Base-by-base conservation (phyloP, 2,113 vertebrate species). In the Malurus melanocephalus region DNA sequence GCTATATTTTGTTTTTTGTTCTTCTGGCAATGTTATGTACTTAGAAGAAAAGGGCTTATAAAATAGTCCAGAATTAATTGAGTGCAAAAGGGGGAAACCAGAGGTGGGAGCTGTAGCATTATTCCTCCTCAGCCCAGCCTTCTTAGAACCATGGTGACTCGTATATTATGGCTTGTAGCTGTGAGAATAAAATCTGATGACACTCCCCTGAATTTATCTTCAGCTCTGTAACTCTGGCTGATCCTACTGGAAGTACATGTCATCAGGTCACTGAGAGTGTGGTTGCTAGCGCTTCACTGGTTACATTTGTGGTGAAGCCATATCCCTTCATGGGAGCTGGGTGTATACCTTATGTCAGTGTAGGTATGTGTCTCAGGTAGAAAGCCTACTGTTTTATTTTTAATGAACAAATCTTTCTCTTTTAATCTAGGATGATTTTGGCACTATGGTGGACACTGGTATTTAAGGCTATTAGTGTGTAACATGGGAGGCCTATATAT, bases 211-310 rank as follows among this genome's bases (percentile, higher is more conserved):
- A 30, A 48, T 45, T 22, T 16, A 3, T 40, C 24, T 56, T 71
- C 68, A 26, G 5, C 20, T 56, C 11, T 51, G 9, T 77, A 51
- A 33, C 42, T 52, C 40, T 53, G 53, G 22, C n/a, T 52, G 77
- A 45, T 72, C 24, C 61, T 86, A 2, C 45, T 61, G 10, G 42
- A 48, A 43, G 19, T 20, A n/a, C 1, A 1, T 7, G 32, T 33
- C 73, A 28, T 35, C 45, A 23, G 8, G 30, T 30, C 0, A 6
- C 26, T 2, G 3, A 8, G 19, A 76, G 16, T 20, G 2, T 16
- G 45, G 8, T 12, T 93, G 10, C 43, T 56, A 33, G 42, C 0
- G 0, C 35, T 18, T 60, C 3, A 0, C 53, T 57, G 20, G 16
- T 76, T 32, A 30, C 20, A 9, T 48, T 49, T 1, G 0, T 20